phyloP scores from a whole-genome alignment of 2,888 invertebrate genomes.

The Drosophila prostipennis region DNA sequence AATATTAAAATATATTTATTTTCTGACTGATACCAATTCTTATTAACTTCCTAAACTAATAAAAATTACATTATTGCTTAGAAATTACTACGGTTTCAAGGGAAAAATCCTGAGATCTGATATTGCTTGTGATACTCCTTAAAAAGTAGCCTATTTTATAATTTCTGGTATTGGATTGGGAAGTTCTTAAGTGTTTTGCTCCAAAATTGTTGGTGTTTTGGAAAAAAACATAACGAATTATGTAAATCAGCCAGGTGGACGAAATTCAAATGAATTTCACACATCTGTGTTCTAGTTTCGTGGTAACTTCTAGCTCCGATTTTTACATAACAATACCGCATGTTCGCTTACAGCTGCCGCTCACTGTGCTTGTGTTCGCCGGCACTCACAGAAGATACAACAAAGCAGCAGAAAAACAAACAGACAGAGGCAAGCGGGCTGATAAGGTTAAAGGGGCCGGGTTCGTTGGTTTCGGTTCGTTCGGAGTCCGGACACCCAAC shows the following conservation, averaged over 20 bases:
- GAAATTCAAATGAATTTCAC: neutral
- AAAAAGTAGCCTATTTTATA: too few relatives aligned
- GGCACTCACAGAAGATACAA: slow-evolving; percentile 35
- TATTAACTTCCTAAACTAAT: too few relatives aligned
- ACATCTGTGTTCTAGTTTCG: neutral
- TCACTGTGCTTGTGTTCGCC: slow-evolving; percentile 30
- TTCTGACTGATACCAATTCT: too few relatives aligned
- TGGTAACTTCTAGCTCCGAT: neutral
- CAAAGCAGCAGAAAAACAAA: slow-evolving; percentile 60
- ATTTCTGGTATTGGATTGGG: too few relatives aligned
- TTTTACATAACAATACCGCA: slow-evolving; percentile 58
- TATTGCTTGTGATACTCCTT: too few relatives aligned
- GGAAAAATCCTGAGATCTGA: too few relatives aligned
- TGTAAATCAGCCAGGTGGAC: neutral
- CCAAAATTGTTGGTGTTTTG: neutral
- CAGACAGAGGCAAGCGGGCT: slow-evolving; percentile 23
- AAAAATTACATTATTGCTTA: too few relatives aligned
- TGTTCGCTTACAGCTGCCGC: slow-evolving; percentile 45
- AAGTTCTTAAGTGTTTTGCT: neutral
- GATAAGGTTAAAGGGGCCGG: slow-evolving; percentile 53
- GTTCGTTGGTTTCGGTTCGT: neutral
- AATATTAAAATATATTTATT: too few relatives aligned
- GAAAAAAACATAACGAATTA: neutral
- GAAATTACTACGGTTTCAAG: too few relatives aligned
- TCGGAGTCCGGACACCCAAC: slow-evolving; percentile 11